Base-by-base conservation (phyloP, 2,888 invertebrate genomes). In the Cryptocephalus moraei region DNA sequence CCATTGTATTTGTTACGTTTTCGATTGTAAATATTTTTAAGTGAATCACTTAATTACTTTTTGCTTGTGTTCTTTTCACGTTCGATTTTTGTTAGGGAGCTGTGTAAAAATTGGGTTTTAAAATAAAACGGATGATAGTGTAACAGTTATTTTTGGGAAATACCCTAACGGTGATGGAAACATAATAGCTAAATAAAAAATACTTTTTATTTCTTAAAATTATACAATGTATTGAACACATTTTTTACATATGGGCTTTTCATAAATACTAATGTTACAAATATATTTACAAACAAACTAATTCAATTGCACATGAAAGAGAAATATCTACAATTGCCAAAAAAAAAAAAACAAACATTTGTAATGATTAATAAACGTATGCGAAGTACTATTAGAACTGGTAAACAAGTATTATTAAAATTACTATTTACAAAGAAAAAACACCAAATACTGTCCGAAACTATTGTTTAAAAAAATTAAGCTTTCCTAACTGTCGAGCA, bases 21-120 rank as follows among this genome's bases (percentile, higher is more conserved):
- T 61, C 65, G 66, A 70, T 69, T 71, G 71, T 71, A 71, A 69
- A 71, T 71, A 71, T 68, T 67, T 69, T 71, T 69, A 68, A 68
- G 67, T 68, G 62, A 59, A 66, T 68, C 69, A 70, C 68, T 69
- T 68, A 68, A 67, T 68, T 66, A 61, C 62, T 62, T 56, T 67
- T 63, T 61, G 68, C 67, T 70, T 69, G 63, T 66, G 65, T 69
- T 69, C 62, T 66, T 69, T 68, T 68, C 68, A 69, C 65, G 61
- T 68, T 69, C 67, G 68, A 69, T 67, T 70, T 70, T 68, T 70
- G 68, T 67, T 68, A 68, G 60, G 62, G 68, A 67, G 70, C 69
- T 70, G 69, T 71, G 70, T 62, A 71, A 69, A 70, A 69, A 69
- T 67, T 67, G 69, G 68, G 70, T 69, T 69, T 70, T 70, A 69